phyloP scores from a whole-genome alignment of 1,140 invertebrate species.

The Battus philenor region DNA sequence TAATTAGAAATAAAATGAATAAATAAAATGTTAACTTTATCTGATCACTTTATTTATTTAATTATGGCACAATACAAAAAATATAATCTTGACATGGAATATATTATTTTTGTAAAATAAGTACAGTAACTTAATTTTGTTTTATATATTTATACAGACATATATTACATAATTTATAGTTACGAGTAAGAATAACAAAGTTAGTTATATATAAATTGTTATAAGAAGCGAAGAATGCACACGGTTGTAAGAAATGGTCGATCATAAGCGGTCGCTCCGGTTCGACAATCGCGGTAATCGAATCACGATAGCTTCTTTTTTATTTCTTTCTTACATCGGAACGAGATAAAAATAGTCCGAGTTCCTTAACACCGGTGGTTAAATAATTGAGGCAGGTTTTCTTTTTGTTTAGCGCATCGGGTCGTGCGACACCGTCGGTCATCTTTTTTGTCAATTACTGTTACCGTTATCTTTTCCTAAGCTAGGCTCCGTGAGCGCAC shows the following conservation, averaged over 20 bases:
- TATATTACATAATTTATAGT: too few species aligned
- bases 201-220: too few species aligned
- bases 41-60: too few species aligned
- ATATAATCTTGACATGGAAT: too few species aligned
- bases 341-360: slow-evolving; percentile 32
- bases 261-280: slow-evolving; percentile 27
- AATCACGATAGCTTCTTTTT: slow-evolving; percentile 30
- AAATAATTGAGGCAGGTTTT: slow-evolving; percentile 31
- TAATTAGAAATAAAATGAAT: too few species aligned
- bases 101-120: too few species aligned
- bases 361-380: slow-evolving; percentile 37
- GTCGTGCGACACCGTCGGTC: slow-evolving; percentile 12
- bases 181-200: too few species aligned
- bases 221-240: slow-evolving; percentile 18
- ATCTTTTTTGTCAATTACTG: slow-evolving; percentile 22
- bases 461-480: slow-evolving; percentile 21
- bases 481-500: slow-evolving; percentile 9
- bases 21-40: too few species aligned
- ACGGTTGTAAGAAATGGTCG: slow-evolving; percentile 24
- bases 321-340: slow-evolving; percentile 26
- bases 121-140: too few species aligned
- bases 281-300: slow-evolving; percentile 43
- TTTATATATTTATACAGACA: too few species aligned
- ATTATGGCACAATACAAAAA: too few species aligned
- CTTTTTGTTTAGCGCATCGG: slow-evolving; percentile 23